Conservation (phyloP, 2,113 vertebrate species). For the cattle (Bos taurus) region DNA sequence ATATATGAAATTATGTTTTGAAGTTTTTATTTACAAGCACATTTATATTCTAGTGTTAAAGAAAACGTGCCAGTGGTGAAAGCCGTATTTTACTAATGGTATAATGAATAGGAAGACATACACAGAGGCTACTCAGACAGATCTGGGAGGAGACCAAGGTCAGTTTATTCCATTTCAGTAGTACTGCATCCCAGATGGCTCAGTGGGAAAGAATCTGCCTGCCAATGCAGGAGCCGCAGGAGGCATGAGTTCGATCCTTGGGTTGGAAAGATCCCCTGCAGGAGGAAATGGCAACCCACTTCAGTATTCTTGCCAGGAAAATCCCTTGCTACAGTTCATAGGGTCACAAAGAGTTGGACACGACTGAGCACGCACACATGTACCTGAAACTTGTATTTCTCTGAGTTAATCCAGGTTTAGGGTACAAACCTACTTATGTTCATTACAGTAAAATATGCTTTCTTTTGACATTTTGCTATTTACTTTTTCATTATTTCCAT, state of each 20-base stretch:
- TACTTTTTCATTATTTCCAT: not conserved
- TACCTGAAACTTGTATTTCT: not conserved
- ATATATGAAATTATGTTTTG: not conserved
- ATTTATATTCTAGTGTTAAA: not conserved
- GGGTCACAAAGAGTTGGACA: not conserved
- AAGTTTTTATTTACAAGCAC: not conserved
- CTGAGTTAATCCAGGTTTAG: not conserved
- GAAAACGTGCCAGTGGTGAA: not conserved
- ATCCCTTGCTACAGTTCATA: not conserved
- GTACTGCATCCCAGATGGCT: not conserved
- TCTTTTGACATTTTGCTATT: not conserved
- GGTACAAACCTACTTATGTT: not conserved
- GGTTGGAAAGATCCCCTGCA: not conserved
- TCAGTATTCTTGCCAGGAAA: not conserved
- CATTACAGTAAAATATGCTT: not conserved
- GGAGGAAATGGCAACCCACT: not conserved
- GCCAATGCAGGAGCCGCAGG: not conserved
- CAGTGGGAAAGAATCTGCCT: not conserved
- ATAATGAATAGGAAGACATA: not conserved
- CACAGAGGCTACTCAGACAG: not conserved
- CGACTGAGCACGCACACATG: not conserved
- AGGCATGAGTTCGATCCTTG: not conserved
- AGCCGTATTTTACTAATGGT: not conserved
- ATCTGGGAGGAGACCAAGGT: not conserved
- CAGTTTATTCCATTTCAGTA: not conserved